Evolutionary conservation across 2,797 vertebrate genomes (phyloP).

Genomic region (Crocodylus rhombifer): DNA sequence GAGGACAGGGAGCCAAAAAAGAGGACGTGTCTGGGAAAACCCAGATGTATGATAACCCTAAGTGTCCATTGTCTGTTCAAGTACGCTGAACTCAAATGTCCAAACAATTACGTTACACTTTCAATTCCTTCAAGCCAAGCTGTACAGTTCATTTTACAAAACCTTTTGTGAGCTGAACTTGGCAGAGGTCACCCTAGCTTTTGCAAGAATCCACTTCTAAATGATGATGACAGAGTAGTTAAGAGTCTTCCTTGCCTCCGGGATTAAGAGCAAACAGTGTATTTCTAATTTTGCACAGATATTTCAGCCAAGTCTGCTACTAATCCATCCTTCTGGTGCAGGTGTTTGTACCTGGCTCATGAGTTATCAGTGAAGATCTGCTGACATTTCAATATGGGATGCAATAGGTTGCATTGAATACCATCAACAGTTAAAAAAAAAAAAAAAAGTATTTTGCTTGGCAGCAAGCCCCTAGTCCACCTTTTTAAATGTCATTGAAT

Average conservation of each 20-base stretch:
- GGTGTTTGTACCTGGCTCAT: constrained; percentile 5
- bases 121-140: not conserved
- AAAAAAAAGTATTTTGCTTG: too few species aligned
- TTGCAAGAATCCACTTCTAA: not conserved
- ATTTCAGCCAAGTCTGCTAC: not conserved
- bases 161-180: not conserved
- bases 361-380: not conserved
- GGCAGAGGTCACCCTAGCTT: not conserved
- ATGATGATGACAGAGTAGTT: not conserved
- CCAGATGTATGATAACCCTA: too few species aligned
- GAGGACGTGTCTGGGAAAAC: too few species aligned
- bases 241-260: not conserved
- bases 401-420: not conserved
- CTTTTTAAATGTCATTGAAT: not conserved
- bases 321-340: not conserved
- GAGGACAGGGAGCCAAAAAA: too few species aligned
- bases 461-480: too few species aligned
- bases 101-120: not conserved
- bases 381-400: not conserved
- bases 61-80: not conserved
- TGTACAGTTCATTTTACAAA: not conserved
- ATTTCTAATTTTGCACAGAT: not conserved
- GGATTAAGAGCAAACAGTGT: not conserved
- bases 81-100: not conserved
- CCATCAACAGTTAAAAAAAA: not conserved